phyloP scores from a whole-genome alignment of 2,797 vertebrate species.

The Falco rusticolus region DNA sequence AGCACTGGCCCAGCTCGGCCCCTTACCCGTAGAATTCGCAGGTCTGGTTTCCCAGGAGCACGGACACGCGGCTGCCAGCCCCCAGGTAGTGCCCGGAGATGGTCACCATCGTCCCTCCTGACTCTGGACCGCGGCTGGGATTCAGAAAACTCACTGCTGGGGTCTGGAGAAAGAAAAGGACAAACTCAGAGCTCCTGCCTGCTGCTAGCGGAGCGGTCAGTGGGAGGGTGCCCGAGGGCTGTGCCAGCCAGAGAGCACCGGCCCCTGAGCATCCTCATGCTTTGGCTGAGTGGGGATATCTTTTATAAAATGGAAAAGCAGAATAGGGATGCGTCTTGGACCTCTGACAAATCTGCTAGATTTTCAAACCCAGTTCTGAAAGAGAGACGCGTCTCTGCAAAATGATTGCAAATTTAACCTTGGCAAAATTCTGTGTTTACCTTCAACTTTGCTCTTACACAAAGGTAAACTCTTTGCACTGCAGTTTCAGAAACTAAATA shows the following conservation, averaged over 20 bases:
- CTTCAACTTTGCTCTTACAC: background rate
- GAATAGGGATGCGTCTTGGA: accelerated
- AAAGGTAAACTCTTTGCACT: background rate
- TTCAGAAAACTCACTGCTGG: conserved; percentile 88
- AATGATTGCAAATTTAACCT: background rate
- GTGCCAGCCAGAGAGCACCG: accelerated
- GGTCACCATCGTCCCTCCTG: conserved; percentile 95
- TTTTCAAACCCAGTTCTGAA: background rate
- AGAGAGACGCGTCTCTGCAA: background rate
- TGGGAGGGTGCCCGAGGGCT: background rate
- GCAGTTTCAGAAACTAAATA: background rate
- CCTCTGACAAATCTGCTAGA: background rate
- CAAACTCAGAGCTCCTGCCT: background rate
- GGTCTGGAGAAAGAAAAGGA: conserved; percentile 79
- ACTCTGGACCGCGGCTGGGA: conserved; percentile 92
- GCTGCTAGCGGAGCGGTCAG: background rate
- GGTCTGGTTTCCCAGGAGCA: conserved; percentile 94
- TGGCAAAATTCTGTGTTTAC: background rate
- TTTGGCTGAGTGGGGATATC: background rate
- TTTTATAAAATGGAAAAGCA: background rate
- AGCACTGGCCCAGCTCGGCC: accelerated
- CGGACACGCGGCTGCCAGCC: conserved; percentile 89
- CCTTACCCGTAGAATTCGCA: conserved; percentile 94
- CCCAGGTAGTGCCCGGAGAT: conserved; percentile 92
- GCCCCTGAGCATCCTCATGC: accelerated